These are phyloP conservation scores for Achlya flavicornis DNA, from an alignment of 2,888 invertebrate genomes.

Conservation along the genomic window DNA sequence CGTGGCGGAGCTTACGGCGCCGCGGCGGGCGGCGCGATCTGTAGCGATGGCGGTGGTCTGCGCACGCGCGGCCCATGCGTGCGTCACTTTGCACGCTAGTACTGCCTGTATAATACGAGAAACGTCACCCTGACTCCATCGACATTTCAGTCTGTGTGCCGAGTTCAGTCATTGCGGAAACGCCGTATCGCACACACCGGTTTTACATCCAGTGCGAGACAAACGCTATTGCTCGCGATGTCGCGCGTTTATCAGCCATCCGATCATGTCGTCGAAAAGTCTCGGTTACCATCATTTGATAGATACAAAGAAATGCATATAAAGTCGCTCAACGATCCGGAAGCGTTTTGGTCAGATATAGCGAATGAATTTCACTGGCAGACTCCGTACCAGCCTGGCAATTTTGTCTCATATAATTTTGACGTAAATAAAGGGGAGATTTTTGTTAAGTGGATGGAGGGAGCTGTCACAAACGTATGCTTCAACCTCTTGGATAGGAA, in stretches of 20 bases:
- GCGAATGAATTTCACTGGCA: slow-evolving; percentile 98
- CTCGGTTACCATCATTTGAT: slow-evolving; percentile 80
- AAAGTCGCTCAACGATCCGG: slow-evolving; percentile 93
- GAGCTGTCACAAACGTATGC: slow-evolving; percentile 96
- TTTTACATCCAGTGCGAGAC: slow-evolving; percentile 14
- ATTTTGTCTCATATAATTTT: slow-evolving; percentile 96
- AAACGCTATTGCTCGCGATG: slow-evolving; percentile 73
- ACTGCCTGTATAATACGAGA: slow-evolving; percentile 25
- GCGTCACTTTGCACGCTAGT: slow-evolving; percentile 54
- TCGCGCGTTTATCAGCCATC: slow-evolving; percentile 86
- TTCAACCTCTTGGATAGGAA: slow-evolving; percentile 97
- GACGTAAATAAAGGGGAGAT: slow-evolving; percentile 94
- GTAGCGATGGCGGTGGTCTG: slow-evolving; percentile 30
- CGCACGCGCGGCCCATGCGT: slow-evolving; percentile 65
- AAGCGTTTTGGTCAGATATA: slow-evolving; percentile 96
- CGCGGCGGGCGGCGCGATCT: too few species aligned
- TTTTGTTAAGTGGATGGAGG: slow-evolving; percentile 97
- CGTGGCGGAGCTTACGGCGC: too few species aligned
- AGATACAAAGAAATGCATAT: slow-evolving; percentile 93
- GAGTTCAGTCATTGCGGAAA: slow-evolving; percentile 48
- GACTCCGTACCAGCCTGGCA: slow-evolving; percentile 87
- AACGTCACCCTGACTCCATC: neutral
- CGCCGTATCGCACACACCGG: slow-evolving; percentile 30
- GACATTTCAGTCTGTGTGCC: slow-evolving; percentile 16
- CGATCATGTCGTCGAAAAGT: slow-evolving; percentile 87